These are phyloP conservation scores for Andrena cerasifolii DNA, from an alignment of 1,140 invertebrate genomes.

Conservation along the genomic window DNA sequence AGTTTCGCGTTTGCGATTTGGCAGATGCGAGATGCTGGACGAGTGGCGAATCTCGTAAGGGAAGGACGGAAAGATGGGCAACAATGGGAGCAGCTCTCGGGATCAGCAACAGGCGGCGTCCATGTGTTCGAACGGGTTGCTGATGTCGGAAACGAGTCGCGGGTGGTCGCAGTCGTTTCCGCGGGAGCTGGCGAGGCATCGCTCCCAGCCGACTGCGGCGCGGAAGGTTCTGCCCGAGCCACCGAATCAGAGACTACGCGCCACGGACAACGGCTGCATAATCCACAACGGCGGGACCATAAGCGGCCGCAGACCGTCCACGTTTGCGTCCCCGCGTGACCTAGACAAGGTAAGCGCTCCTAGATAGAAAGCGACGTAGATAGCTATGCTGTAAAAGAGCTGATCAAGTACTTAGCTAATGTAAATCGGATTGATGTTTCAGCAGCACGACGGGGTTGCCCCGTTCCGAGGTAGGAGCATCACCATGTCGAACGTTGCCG, in stretches of 20 bases:
- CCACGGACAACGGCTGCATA: constrained; percentile 90
- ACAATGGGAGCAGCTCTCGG: constrained; percentile 67
- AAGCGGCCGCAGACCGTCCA: constrained; percentile 83
- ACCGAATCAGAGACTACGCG: constrained; percentile 84
- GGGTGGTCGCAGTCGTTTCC: constrained; percentile 82
- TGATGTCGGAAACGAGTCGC: constrained; percentile 63
- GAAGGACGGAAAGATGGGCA: constrained; percentile 70
- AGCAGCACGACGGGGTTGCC: constrained; percentile 61
- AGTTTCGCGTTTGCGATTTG: no score
- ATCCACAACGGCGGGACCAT: constrained; percentile 91
- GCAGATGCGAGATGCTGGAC: constrained; percentile 62
- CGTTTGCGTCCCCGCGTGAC: constrained; percentile 72
- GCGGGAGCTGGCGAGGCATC: constrained; percentile 73
- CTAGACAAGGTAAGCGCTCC: constrained; percentile 70
- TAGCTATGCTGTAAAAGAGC: no score
- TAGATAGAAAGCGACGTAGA: not conserved
- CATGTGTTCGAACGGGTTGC: constrained; percentile 12
- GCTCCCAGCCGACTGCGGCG: constrained; percentile 73
- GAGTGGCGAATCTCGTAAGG: constrained; percentile 44
- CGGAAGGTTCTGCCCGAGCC: constrained; percentile 87
- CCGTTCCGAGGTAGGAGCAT: constrained; percentile 68
- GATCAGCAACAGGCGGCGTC: constrained; percentile 10
- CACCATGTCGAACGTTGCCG: constrained; percentile 67
- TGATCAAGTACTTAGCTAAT: no score
- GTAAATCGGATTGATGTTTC: not conserved